These are phyloP conservation scores for Loxodonta africana DNA, from an alignment of 2,113 vertebrate species.

Conservation along the genomic window DNA sequence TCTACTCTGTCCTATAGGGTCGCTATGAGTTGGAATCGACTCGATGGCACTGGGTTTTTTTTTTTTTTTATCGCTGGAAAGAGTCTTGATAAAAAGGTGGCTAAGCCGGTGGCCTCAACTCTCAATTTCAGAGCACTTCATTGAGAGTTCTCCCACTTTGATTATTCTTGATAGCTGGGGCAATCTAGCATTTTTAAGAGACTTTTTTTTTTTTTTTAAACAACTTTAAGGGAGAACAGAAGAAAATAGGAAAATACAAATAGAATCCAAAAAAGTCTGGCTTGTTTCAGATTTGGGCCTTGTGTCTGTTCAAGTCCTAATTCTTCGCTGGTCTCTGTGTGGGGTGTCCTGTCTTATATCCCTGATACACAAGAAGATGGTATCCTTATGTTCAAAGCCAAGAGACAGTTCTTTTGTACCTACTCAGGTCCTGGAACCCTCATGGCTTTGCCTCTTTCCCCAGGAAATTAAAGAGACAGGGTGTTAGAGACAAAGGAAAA, in stretches of 20 bases:
- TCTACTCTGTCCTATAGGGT: no score
- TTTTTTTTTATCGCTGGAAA: background rate
- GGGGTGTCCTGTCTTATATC: background rate
- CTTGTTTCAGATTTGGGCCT: conserved; percentile 17
- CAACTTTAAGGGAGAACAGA: conserved; percentile 13
- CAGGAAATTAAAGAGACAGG: conserved; percentile 3
- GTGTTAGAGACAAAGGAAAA: background rate
- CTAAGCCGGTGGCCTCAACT: background rate
- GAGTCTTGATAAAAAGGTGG: background rate
- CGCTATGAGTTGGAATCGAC: no score
- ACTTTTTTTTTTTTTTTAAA: background rate
- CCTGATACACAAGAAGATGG: background rate
- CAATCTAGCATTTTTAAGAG: conserved; percentile 16
- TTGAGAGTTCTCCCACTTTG: background rate
- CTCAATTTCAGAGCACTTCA: background rate
- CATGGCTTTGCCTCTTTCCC: background rate
- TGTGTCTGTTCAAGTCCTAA: background rate
- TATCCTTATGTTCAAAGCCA: conserved; percentile 6
- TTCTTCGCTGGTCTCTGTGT: background rate
- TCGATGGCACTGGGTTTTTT: no score
- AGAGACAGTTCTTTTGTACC: conserved; percentile 26
- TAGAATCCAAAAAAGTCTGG: background rate
- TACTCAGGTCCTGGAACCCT: background rate
- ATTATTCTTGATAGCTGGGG: background rate
- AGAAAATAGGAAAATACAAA: conserved; percentile 50